phyloP scores from a whole-genome alignment of 1,140 invertebrate genomes.

The Macrocentrus cingulum region DNA sequence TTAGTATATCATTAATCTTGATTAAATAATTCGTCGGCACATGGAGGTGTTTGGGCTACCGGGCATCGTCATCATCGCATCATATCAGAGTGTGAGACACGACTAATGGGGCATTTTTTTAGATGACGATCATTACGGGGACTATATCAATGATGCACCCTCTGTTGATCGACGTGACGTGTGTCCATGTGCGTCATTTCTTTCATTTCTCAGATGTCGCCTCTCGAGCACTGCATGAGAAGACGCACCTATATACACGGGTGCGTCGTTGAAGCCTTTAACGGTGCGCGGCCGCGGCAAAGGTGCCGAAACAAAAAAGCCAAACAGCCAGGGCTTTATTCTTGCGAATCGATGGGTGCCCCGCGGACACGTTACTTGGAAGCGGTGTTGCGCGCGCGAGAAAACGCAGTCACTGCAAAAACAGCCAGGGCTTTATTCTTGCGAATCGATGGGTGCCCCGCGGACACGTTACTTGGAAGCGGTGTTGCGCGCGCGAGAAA shows the following conservation, averaged over 20 bases:
- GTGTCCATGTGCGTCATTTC: too few relatives aligned
- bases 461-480: slow-evolving; percentile 23
- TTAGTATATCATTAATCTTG: slow-evolving; percentile 18
- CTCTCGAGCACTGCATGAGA: background rate
- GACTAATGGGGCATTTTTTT: too few relatives aligned
- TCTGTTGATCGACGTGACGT: too few relatives aligned
- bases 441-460: slow-evolving; percentile 22
- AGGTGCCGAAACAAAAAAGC: slow-evolving; percentile 24
- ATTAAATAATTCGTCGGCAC: slow-evolving; percentile 2
- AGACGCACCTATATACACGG: background rate
- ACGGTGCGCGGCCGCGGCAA: slow-evolving; percentile 7
- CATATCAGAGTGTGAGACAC: too few relatives aligned
- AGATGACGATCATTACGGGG: background rate
- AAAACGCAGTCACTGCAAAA: background rate
- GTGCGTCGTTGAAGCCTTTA: slow-evolving; percentile 7
- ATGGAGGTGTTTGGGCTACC: too few relatives aligned
- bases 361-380: slow-evolving; percentile 21
- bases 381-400: background rate
- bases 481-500: background rate
- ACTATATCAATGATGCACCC: too few relatives aligned
- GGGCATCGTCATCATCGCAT: too few relatives aligned
- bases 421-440: slow-evolving; percentile 17
- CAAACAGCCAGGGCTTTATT: slow-evolving; percentile 14
- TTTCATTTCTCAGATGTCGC: too few relatives aligned
- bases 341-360: slow-evolving; percentile 22